Base-by-base conservation (phyloP, 2,888 invertebrate species). In the Mythimna vitellina region DNA sequence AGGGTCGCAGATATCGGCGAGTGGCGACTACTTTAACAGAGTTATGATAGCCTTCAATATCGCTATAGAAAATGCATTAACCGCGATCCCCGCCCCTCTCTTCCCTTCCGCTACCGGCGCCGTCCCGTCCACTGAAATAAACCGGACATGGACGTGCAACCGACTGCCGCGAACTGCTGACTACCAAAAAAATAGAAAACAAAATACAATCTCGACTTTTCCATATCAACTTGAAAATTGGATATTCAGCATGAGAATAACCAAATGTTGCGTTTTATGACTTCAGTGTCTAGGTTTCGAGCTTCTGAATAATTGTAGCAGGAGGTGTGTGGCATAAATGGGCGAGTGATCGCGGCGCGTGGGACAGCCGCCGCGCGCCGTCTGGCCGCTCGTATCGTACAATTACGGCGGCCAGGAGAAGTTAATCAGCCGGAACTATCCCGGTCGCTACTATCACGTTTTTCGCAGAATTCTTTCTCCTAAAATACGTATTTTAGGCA, bases 41-140 rank as follows among this genome's bases (percentile, higher is more conserved):
- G 49, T 49, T 67, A 38, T 32, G 67, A 64, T 65, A 51, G 7
- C 49, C n/a, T 51, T 73, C 54, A 51, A 73, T 60, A 49, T 42
- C n/a, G 14, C 51, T 38, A 20, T n/a, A 60, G 35, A 53, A 63
- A 35, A 67, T 67, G 51, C 53, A 67, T 54, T 49, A 51, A 3
- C 46, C 29, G 32, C 9, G 57, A 42, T 54, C 1, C 9, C 32
- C 53, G 4, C 25, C 35, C 10, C 12, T 8, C 8, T 12, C 29
- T 1, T 1, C 49, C 49, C 20, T 20, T 51, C n/a, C 49, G 6
- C n/a, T n/a, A 8, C 49, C 20, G n/a, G 49, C 8, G 49, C 65
- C 10, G 22, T 9, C 22, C 42, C 8, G 8, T 22, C 17, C 35
- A 1, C 7, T 35, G 20, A 54, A 49, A 32, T 54, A 76, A 56